Conservation (phyloP, 2,113 vertebrate species). For the Ptilonorhynchus violaceus region DNA sequence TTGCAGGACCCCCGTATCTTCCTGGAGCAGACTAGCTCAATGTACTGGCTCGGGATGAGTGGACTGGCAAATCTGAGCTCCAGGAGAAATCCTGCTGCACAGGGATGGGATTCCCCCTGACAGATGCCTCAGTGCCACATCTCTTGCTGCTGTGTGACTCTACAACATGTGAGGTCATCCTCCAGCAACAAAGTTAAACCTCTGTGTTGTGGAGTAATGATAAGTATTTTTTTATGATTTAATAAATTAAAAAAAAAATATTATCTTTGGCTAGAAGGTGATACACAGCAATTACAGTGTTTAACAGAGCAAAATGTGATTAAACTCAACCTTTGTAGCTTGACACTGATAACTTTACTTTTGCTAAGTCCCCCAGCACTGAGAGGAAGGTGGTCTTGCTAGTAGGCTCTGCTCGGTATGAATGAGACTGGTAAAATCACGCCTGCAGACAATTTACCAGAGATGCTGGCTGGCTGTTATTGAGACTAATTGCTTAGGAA, state of each 20-base stretch:
- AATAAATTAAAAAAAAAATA: neutral
- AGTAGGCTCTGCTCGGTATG: rapidly evolving
- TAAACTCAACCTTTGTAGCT: neutral
- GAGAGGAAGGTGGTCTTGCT: neutral
- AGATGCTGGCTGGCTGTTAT: neutral
- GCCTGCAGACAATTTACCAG: neutral
- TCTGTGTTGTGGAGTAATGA: neutral
- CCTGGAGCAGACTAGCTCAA: neutral
- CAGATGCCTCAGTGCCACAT: neutral
- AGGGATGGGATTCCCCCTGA: rapidly evolving
- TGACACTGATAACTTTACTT: neutral
- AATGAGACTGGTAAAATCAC: neutral
- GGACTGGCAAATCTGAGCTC: neutral
- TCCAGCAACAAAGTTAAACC: neutral
- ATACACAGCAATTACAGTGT: neutral
- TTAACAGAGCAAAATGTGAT: neutral
- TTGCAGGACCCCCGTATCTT: neutral
- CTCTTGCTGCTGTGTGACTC: neutral
- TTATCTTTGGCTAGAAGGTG: neutral
- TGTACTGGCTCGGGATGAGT: neutral
- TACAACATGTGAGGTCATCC: rapidly evolving
- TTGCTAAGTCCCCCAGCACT: neutral
- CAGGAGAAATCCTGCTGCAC: neutral
- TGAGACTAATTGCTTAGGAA: neutral
- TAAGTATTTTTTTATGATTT: neutral